Percentiles rank a stretch among this genome's conserved stretches.
Evolutionary conservation across 2,888 invertebrate genomes (phyloP).

Genomic region (Sphaerophoria taeniata): DNA sequence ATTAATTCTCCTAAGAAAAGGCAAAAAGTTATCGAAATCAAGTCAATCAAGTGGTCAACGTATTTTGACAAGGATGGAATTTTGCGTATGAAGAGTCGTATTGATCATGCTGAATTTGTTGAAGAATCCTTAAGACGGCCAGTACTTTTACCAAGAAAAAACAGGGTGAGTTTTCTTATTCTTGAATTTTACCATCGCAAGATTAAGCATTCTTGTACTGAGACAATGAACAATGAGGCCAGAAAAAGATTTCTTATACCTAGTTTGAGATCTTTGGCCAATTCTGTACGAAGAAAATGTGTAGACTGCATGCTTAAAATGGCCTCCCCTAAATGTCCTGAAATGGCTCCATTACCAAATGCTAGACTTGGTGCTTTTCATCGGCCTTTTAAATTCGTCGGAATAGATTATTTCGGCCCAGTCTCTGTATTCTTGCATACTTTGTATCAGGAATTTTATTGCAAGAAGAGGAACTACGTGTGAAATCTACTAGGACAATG

Average conservation of each 20-base stretch:
- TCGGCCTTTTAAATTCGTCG: not conserved
- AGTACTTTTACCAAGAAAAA: not conserved
- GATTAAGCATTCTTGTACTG: not conserved
- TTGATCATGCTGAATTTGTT: too few species aligned
- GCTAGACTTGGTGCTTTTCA: not conserved
- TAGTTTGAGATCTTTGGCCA: slow-evolving; percentile 12
- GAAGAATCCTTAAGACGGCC: slow-evolving; percentile 8
- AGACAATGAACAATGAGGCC: too few species aligned
- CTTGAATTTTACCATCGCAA: slow-evolving; percentile 9
- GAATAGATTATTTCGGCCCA: not conserved
- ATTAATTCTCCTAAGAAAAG: not conserved
- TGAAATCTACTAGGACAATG: too few species aligned
- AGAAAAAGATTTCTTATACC: not conserved
- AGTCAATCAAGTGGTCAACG: slow-evolving; percentile 5
- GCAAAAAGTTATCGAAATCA: slow-evolving; percentile 1
- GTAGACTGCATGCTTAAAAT: not conserved
- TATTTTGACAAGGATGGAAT: slow-evolving; percentile 4
- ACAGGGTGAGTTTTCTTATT: not conserved
- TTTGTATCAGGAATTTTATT: too few species aligned
- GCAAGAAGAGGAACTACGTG: too few species aligned
- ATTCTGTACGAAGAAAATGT: not conserved
- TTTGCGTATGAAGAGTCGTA: not conserved
- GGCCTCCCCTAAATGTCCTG: too few species aligned
- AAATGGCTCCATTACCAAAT: not conserved
- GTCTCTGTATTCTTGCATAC: not conserved